Base-by-base conservation (phyloP, 2,888 invertebrate genomes). In the Chaitophorus viminalis region DNA sequence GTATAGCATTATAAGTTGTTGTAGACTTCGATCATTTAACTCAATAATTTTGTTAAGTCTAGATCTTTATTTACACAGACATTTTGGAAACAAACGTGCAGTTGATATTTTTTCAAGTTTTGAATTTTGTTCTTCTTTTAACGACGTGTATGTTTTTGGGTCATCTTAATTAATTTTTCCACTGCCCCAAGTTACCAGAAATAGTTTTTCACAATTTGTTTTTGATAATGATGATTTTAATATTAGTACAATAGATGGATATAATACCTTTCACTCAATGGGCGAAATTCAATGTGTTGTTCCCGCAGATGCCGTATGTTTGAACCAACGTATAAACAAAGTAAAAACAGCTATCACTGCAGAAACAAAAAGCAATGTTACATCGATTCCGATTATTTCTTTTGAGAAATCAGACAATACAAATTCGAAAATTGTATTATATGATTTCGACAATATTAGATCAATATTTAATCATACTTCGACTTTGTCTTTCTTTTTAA, bases 221-320 rank as follows among this genome's bases (percentile, higher is more conserved):
- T 36, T 60, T 60, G 60, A 60, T 79, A 89, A 90, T 77, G 89
- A 90, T 81, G 90, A 89, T n/a, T 90, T 90, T 76, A 88, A 89
- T 81, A 90, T 89, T 89, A 88, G 82, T 65, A 90, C 90, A 4
- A 46, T 90, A 17, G 89, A 89, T 89, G 90, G 89, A 8, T 89
- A 89, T 75, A 88, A 85, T 60, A 90, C 90, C 6, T 90, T 90
- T 83, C 90, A 90, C 74, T 81, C 81, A 75, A 90, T 90, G 90
- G 90, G 90, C 39, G 90, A 89, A n/a, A 90, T 90, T 31, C 82
- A 75, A 78, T 89, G 88, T 76, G 88, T 90, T 5, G 89, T 89
- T 60, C 89, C 89, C 60, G 29, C 46, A 68, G 36, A 76, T 29
- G 52, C 89, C 36, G 87, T 89, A 33, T 46, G 46, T n/a, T 46